Evolutionary conservation across 1,140 invertebrate genomes (phyloP).

Genomic region (Trichonephila inaurata): DNA sequence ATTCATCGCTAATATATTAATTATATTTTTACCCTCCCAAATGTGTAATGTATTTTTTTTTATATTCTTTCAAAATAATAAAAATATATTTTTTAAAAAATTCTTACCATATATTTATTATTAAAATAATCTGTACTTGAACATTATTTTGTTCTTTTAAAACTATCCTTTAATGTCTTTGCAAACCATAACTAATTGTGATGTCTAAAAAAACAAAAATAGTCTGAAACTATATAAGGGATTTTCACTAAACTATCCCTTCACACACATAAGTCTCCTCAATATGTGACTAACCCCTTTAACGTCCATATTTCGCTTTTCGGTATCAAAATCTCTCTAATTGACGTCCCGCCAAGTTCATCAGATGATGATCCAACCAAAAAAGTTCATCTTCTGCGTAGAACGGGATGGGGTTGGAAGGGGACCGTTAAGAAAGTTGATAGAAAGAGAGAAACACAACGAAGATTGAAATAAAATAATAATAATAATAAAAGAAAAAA

Average conservation of each 20-base stretch:
- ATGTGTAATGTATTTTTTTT: no score
- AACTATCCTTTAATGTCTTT: no score
- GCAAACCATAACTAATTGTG: no score
- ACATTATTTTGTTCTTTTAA: no score
- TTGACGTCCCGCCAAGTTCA: conserved; percentile 71
- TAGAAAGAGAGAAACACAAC: background rate
- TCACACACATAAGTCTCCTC: background rate
- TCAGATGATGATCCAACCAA: conserved; percentile 55
- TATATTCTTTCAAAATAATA: no score
- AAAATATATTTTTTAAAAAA: no score
- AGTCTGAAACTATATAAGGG: background rate
- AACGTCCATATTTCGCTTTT: background rate
- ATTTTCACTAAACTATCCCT: background rate
- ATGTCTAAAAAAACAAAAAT: no score
- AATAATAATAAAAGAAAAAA: no score
- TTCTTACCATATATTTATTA: no score
- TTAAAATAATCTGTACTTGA: no score
- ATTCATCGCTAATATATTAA: no score
- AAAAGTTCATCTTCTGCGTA: background rate
- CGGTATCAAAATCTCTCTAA: conserved; percentile 60
- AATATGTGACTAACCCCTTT: background rate
- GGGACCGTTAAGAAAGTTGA: conserved; percentile 27
- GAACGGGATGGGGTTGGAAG: background rate
- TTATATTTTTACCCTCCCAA: no score
- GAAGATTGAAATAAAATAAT: conserved; percentile 27